Evolutionary conservation across 2,113 vertebrate genomes (phyloP), one percentile per base, ranked within the genome.

Genomic region (Pelecanoides urinatrix): DNA sequence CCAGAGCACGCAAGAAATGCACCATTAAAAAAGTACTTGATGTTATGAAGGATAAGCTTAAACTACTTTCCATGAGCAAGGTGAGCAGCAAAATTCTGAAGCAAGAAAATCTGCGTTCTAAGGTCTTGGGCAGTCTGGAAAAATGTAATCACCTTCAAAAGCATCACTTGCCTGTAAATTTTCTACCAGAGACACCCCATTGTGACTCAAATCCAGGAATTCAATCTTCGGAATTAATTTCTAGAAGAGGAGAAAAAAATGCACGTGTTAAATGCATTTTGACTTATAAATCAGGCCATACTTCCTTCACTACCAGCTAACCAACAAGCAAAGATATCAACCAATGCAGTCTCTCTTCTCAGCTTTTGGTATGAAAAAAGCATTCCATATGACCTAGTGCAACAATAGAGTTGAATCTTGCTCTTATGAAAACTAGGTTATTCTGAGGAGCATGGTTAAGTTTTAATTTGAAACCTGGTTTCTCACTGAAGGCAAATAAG

Each of bases 181-280:
- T 93, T 99, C 99, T 92, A 99, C 98, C 11, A 98, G 88, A 66
- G 98, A 97, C 74, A 99, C 98, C 32, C 98, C 98, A 92, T 99
- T 99, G 97, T 99, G 98, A 96, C 99, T 99, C 96, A 99, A 98
- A 97, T 99, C 99, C 91, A 99, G 97, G 96, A 99, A 99, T 95
- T 99, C 99, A 86, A 99, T 99, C 97, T 99, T 98, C 3, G 99
- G 99, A 96, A 99, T 99, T 84, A 99, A 94, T 98, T 99, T 99
- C 99, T 99, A 95, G 40, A 96, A 86, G 59, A 25, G 3, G 6
- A 72, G 74, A 77, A 83, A 97, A 97, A 96, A 92, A 80, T 9
- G 16, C 4, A 42, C 0, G 1, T 9, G 2, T 58, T 72, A 74
- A 88, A 95, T 61, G 14, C 13, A 65, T 26, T 72, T 68, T 12